phyloP scores from a whole-genome alignment of 1,140 invertebrate genomes.

The Uloborus diversus region DNA sequence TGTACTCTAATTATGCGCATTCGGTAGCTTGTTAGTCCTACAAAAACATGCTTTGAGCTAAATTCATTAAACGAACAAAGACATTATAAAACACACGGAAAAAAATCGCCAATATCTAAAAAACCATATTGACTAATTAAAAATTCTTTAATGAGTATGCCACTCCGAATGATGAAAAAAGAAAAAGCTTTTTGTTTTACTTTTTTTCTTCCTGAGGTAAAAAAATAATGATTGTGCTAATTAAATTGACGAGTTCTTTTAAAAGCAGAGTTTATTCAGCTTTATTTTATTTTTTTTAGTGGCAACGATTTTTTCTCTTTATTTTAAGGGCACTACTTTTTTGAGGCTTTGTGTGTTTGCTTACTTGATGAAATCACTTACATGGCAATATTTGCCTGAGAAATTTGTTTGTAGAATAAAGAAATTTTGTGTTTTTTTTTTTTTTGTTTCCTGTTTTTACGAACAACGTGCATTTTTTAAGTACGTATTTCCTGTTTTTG shows the following conservation, averaged over 20 bases:
- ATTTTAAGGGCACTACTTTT: not conserved
- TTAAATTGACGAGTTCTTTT: constrained; percentile 52
- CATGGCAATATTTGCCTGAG: constrained; percentile 33
- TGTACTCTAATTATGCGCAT: constrained; percentile 20
- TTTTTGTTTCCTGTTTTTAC: too few species aligned
- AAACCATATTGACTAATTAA: constrained; percentile 54
- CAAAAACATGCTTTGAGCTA: constrained; percentile 19
- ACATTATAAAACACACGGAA: constrained; percentile 2
- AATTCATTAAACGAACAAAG: constrained; percentile 49
- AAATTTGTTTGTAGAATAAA: constrained; percentile 46
- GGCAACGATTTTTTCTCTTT: constrained; percentile 10
- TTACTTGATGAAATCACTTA: constrained; percentile 55
- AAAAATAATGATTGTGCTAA: constrained; percentile 54
- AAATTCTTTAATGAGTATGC: constrained; percentile 51
- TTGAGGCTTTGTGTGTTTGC: constrained; percentile 34
- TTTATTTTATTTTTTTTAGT: not conserved
- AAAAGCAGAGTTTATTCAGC: constrained; percentile 40
- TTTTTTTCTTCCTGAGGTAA: constrained; percentile 32
- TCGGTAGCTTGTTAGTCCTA: constrained; percentile 33
- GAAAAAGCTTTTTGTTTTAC: constrained; percentile 35
- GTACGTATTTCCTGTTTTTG: too few species aligned
- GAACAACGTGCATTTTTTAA: too few species aligned
- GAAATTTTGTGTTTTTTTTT: constrained; percentile 3
- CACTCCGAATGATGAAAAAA: constrained; percentile 49
- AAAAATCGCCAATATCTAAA: not conserved